These are phyloP conservation scores for Amblyjoppa fuscipennis DNA, from an alignment of 2,888 invertebrate species.

Conservation along the genomic window DNA sequence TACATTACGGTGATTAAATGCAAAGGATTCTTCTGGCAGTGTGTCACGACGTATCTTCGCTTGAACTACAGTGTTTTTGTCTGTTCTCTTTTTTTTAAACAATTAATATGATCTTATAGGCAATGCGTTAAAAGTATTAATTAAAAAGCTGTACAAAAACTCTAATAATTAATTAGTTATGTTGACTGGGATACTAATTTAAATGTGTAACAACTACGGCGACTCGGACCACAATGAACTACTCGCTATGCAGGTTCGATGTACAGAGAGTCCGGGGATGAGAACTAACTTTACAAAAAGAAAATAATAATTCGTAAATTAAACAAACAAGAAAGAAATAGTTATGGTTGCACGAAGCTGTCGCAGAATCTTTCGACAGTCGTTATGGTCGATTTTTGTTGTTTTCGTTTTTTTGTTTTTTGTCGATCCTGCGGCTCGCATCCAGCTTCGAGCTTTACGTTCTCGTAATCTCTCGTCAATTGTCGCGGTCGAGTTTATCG, in stretches of 20 bases:
- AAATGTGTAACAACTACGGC: conserved; percentile 78
- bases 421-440: conserved; percentile 27
- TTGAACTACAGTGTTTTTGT: conserved; percentile 54
- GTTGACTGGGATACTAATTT: conserved; percentile 77
- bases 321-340: conserved; percentile 20
- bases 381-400: conserved; percentile 19
- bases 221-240: conserved; percentile 70
- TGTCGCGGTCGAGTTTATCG: conserved; percentile 42
- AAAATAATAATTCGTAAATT: conserved; percentile 2
- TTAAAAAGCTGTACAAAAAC: conserved; percentile 83
- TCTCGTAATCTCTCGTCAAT: conserved; percentile 33
- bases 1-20: conserved; percentile 72
- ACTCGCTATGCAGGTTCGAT: conserved; percentile 37
- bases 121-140: conserved; percentile 77
- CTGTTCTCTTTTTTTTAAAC: conserved; percentile 59
- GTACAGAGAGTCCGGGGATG: conserved; percentile 22
- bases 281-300: conserved; percentile 34
- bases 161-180: conserved; percentile 77
- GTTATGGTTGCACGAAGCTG: conserved; percentile 4
- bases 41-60: conserved; percentile 72
- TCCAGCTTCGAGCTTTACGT: conserved; percentile 18
- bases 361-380: conserved; percentile 20
- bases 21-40: conserved; percentile 79
- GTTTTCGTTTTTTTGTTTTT: not conserved
- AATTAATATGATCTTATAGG: conserved; percentile 74